phyloP scores from a whole-genome alignment of 2,113 vertebrate genomes.

The Hyperoodon ampullatus region DNA sequence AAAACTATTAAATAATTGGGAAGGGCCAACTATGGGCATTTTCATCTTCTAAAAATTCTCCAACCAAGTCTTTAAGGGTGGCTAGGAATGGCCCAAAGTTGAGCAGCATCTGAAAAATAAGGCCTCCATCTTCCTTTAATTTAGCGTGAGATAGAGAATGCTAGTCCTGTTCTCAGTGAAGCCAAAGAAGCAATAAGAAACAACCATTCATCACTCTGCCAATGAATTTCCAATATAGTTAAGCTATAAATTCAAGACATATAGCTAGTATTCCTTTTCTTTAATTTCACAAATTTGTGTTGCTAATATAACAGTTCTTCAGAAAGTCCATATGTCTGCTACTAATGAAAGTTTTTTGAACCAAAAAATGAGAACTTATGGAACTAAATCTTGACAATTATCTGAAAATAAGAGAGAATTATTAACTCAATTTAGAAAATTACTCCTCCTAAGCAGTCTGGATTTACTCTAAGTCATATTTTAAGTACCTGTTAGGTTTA shows the following conservation, averaged over 20 bases:
- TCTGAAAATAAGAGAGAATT: slow-evolving; percentile 14
- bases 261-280: not conserved
- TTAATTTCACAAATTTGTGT: not conserved
- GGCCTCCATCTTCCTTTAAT: not conserved
- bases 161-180: not conserved
- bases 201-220: not conserved
- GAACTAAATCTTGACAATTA: slow-evolving; percentile 2
- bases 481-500: not conserved
- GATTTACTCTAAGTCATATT: not conserved
- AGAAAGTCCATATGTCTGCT: not conserved
- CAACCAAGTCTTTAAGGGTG: not conserved
- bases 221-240: not conserved
- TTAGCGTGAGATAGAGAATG: not conserved
- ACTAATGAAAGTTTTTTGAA: not conserved
- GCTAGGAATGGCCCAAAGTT: not conserved
- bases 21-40: not conserved
- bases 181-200: not conserved
- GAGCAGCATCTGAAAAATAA: not conserved
- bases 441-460: not conserved
- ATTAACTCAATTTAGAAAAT: slow-evolving; percentile 35
- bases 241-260: not conserved
- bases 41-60: slow-evolving; percentile 26
- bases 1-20: not conserved
- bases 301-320: not conserved
- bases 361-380: not conserved